Conservation (phyloP, 2,113 vertebrate genomes). For the Caretta caretta region DNA sequence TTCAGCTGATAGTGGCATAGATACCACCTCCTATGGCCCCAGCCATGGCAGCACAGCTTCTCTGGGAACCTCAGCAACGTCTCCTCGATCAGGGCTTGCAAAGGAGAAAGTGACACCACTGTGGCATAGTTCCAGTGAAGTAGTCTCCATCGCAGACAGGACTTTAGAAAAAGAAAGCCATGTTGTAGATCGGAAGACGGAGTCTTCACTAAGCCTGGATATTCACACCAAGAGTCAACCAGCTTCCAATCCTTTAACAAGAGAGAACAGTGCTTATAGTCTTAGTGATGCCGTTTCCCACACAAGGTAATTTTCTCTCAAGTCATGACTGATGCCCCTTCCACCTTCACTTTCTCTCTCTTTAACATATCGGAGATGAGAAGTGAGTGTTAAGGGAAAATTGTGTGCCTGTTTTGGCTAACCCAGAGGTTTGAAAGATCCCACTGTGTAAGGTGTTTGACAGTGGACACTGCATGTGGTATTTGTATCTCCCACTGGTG, state of each 20-base stretch:
- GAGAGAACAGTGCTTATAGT: constrained; percentile 92
- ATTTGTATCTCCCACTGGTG: accelerated
- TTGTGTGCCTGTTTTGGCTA: not conserved
- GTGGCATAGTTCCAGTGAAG: constrained; percentile 93
- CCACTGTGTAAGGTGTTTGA: not conserved
- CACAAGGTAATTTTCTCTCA: constrained; percentile 84
- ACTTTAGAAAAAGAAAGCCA: constrained; percentile 83
- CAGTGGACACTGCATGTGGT: not conserved
- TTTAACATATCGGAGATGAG: not conserved
- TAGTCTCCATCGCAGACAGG: constrained; percentile 87
- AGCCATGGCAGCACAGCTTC: constrained; percentile 89
- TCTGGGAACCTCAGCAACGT: constrained; percentile 83
- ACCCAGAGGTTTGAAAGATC: not conserved
- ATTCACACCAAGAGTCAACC: constrained; percentile 84
- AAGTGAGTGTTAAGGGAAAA: not conserved
- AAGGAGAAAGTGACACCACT: constrained; percentile 88
- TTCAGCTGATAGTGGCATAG: constrained; percentile 93
- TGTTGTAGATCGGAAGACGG: constrained; percentile 82
- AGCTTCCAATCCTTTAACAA: constrained; percentile 85
- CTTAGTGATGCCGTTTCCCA: constrained; percentile 89
- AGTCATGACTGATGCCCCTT: not conserved
- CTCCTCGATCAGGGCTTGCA: constrained; percentile 76
- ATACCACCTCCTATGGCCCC: constrained; percentile 91
- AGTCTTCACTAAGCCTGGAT: constrained; percentile 85
- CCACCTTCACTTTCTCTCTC: not conserved